Conservation (phyloP, 2,888 invertebrate genomes). For the Peribatodes rhomboidaria region DNA sequence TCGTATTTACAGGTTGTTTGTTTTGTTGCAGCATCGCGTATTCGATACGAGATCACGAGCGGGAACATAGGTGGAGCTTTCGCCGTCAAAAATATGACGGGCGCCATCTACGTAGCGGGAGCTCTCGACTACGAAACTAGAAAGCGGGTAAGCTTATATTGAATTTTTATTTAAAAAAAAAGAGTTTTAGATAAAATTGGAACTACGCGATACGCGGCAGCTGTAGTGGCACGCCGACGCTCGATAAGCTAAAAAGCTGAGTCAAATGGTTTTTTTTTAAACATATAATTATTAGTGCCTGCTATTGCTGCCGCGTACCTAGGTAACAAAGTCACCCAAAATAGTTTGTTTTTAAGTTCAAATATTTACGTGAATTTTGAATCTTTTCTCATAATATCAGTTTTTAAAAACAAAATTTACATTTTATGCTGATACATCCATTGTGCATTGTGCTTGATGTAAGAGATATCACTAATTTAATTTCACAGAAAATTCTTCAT, state of each 20-base stretch:
- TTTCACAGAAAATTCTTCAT: too few species aligned
- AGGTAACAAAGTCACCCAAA: too few species aligned
- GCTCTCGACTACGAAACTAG: conserved; percentile 98
- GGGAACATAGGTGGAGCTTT: conserved; percentile 99
- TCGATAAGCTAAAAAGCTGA: not conserved
- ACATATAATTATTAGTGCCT: too few species aligned
- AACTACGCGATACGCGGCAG: not conserved
- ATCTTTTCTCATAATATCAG: too few species aligned
- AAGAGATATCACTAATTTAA: too few species aligned
- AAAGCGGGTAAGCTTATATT: conserved; percentile 93
- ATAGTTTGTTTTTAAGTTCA: too few species aligned
- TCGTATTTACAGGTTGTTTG: conserved; percentile 48
- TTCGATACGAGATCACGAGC: conserved; percentile 99
- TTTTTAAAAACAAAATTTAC: too few species aligned
- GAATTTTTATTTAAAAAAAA: too few species aligned
- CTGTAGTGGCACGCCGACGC: not conserved
- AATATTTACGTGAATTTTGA: too few species aligned
- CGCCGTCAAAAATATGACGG: conserved; percentile 99
- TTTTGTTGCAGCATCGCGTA: conserved; percentile 94
- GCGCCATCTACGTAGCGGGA: conserved; percentile 99
- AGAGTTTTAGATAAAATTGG: not conserved
- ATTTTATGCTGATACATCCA: too few species aligned
- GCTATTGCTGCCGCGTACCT: too few species aligned
- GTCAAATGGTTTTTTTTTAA: not conserved
- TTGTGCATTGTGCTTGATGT: too few species aligned